Percentiles rank a stretch among this genome's conserved stretches.
Evolutionary conservation across 37 sponge, comb jelly and placozoan species (phyloP).

Genomic region (Spongilla lacustris): DNA sequence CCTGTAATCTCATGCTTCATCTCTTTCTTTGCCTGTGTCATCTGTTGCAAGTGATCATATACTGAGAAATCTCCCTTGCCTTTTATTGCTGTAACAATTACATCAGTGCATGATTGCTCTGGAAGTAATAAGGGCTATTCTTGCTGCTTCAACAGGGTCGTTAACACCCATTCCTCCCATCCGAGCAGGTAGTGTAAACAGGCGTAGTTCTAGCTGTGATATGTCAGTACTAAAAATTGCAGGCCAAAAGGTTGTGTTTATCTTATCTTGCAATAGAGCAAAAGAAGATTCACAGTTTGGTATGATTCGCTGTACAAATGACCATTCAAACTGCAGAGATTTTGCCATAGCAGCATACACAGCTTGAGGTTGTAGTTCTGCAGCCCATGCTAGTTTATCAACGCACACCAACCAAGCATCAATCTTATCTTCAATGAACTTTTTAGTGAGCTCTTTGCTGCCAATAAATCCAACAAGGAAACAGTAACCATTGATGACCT

Average conservation of each 20-base stretch:
- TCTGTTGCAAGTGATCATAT: neutral
- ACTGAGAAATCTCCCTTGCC: slow-evolving; percentile 18
- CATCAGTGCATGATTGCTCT: neutral
- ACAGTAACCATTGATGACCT: neutral
- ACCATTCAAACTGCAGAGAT: slow-evolving; percentile 44
- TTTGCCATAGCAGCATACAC: slow-evolving; percentile 27
- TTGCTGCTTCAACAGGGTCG: slow-evolving; percentile 22
- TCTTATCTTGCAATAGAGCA: slow-evolving; percentile 5
- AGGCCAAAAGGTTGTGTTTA: slow-evolving; percentile 6
- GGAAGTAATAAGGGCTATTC: neutral
- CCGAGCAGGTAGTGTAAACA: slow-evolving; percentile 16
- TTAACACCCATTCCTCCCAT: slow-evolving; percentile 8
- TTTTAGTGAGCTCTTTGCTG: slow-evolving; percentile 5
- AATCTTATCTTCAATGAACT: slow-evolving; percentile 4
- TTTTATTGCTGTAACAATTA: slow-evolving; percentile 20
- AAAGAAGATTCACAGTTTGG: slow-evolving; percentile 27
- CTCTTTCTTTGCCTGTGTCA: neutral
- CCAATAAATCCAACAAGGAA: slow-evolving; percentile 37
- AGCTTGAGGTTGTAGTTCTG: slow-evolving; percentile 17
- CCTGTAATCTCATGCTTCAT: neutral
- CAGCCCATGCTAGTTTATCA: neutral
- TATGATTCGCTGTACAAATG: slow-evolving; percentile 35
- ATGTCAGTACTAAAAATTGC: neutral
- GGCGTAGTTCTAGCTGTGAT: slow-evolving; percentile 11
- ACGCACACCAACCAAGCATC: slow-evolving; percentile 13